A percentile compares a stretch with the other conserved stretches of the same genome.
These are phyloP conservation scores for Thera britannica DNA, from an alignment of 2,888 invertebrate genomes.

Conservation along the genomic window DNA sequence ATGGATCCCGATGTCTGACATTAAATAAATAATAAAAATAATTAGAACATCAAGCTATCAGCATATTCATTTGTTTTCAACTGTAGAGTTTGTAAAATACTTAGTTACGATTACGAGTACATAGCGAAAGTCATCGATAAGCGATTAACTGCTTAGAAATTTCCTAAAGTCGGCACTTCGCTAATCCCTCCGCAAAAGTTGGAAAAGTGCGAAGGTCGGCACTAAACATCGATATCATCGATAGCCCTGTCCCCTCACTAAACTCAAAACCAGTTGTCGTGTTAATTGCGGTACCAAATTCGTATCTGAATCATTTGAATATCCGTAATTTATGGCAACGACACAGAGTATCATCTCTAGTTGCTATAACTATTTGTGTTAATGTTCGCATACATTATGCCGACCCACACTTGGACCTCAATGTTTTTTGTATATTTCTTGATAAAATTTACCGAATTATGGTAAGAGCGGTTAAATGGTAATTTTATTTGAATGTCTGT, in stretches of 20 bases:
- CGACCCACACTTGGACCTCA: slow-evolving; percentile 45
- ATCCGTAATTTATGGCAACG: slow-evolving; percentile 80
- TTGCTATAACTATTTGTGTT: slow-evolving; percentile 64
- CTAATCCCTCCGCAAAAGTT: too few relatives aligned
- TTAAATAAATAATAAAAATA: too few relatives aligned
- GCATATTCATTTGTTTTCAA: too few relatives aligned
- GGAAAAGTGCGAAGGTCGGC: too few relatives aligned
- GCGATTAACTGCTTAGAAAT: too few relatives aligned
- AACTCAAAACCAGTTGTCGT: slow-evolving; percentile 72
- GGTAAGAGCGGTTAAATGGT: slow-evolving; percentile 36
- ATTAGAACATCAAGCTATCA: too few relatives aligned
- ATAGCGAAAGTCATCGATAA: too few relatives aligned
- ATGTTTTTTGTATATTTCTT: slow-evolving; percentile 43
- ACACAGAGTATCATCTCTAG: slow-evolving; percentile 75
- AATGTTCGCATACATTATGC: slow-evolving; percentile 72
- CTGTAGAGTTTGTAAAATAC: too few relatives aligned
- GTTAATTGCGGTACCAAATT: slow-evolving; percentile 84
- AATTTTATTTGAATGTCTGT: slow-evolving; percentile 40
- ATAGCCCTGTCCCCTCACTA: slow-evolving; percentile 56
- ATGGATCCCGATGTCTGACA: too few relatives aligned
- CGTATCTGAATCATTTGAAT: slow-evolving; percentile 82
- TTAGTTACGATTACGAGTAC: too few relatives aligned
- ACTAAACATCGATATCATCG: slow-evolving; percentile 32
- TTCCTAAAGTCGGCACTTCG: too few relatives aligned
- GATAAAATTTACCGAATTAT: slow-evolving; percentile 28